These are phyloP conservation scores for Punctoribates punctum DNA, from an alignment of 2,888 invertebrate genomes.

Conservation along the genomic window DNA sequence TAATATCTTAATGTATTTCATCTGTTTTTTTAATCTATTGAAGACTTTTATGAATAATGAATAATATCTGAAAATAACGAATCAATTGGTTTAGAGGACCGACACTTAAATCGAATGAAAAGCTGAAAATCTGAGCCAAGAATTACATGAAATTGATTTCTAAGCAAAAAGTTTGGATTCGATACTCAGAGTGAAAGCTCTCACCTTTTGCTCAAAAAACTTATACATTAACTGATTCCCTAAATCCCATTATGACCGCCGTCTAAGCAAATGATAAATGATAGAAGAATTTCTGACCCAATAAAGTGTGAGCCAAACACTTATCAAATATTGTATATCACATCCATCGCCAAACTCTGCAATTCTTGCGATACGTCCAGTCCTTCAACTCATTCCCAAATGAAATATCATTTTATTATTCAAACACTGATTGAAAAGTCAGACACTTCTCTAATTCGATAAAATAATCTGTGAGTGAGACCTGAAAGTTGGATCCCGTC, in stretches of 20 bases:
- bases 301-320: conserved; percentile 14
- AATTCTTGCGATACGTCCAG: too few relatives aligned
- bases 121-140: background rate
- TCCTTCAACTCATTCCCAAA: background rate
- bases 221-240: conserved; percentile 19
- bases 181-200: background rate
- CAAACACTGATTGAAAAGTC: background rate
- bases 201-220: conserved; percentile 3
- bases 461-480: too few relatives aligned
- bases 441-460: too few relatives aligned
- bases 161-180: background rate
- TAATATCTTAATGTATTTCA: too few relatives aligned
- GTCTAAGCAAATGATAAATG: conserved; percentile 20
- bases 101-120: background rate
- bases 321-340: conserved; percentile 5
- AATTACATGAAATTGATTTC: background rate
- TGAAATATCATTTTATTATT: conserved; percentile 13
- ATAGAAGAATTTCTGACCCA: conserved; percentile 17
- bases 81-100: too few relatives aligned
- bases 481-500: too few relatives aligned
- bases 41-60: too few relatives aligned
- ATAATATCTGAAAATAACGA: too few relatives aligned
- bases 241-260: conserved; percentile 24
- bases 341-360: background rate
- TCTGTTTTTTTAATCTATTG: too few relatives aligned